These are phyloP conservation scores for Cryptoblepharus egeriae DNA, from an alignment of 2,797 vertebrate species.

Conservation along the genomic window DNA sequence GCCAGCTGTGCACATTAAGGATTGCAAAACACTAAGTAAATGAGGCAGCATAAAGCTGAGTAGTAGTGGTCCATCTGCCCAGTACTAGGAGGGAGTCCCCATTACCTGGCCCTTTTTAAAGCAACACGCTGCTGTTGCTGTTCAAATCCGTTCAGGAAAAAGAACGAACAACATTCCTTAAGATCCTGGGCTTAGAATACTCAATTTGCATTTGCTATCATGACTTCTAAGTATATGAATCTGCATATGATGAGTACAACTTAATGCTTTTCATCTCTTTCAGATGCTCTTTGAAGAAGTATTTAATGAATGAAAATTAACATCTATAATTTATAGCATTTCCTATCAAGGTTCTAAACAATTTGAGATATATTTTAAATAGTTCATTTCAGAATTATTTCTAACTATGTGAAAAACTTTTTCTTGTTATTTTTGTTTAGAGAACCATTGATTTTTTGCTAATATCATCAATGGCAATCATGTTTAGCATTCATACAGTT, in stretches of 20 bases:
- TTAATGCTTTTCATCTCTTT: conserved; percentile 75
- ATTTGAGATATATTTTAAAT: conserved; percentile 71
- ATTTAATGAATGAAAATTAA: conserved; percentile 77
- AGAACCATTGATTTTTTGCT: conserved; percentile 46
- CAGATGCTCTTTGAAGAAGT: conserved; percentile 75
- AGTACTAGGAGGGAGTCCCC: conserved; percentile 79
- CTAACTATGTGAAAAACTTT: conserved; percentile 46
- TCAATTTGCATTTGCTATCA: conserved; percentile 77
- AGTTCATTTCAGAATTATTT: conserved; percentile 64
- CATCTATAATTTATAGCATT: conserved; percentile 74
- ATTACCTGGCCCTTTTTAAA: conserved; percentile 82
- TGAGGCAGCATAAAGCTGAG: conserved; percentile 85
- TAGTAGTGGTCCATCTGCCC: conserved; percentile 87
- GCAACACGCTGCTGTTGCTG: conserved; percentile 64
- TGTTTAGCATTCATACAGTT: conserved; percentile 66
- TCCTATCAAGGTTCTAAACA: conserved; percentile 74
- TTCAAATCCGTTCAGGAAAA: conserved; percentile 73
- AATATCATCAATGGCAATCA: conserved; percentile 73
- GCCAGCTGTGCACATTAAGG: conserved; percentile 89
- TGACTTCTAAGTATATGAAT: conserved; percentile 74
- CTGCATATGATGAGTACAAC: conserved; percentile 72
- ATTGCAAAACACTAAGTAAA: conserved; percentile 86
- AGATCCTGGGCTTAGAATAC: conserved; percentile 72
- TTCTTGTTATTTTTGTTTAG: conserved; percentile 49
- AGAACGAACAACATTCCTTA: conserved; percentile 72